Evolutionary conservation across 2,113 vertebrate genomes (phyloP), one percentile per base, ranked within the genome.

Genomic region (Xenus cinereus): DNA sequence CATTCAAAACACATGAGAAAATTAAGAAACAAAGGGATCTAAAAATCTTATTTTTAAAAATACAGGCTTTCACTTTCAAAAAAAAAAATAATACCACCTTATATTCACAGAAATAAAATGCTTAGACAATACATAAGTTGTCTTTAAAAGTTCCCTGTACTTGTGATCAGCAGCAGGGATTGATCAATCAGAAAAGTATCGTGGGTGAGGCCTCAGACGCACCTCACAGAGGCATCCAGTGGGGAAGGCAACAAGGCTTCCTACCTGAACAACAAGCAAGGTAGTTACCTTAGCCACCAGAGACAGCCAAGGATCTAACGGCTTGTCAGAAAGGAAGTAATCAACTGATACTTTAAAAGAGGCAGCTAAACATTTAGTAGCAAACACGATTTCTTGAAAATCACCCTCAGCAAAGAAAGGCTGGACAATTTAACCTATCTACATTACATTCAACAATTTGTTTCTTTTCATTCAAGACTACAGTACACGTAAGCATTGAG

Each of bases 141-240:
- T 35, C 26, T 32, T 33, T 37, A 75, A 13, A 28, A 45, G 43
- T 39, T 64, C 51, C 45, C 8, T 51, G 10, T 17, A 43, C 22
- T 71, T 45, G 27, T 28, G n/a, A 75, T 53, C 50, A 43, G 32
- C 57, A 48, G 21, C 21, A 69, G 35, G 28, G 53, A 41, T 26
- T 32, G 10, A 81, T 54, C 14, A 27, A 46, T 8, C 0, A 0
- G 14, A 66, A 43, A 37, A 30, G 14, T 17, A 30, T 2, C 19
- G 16, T 22, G 27, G 41, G 16, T 12, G 32, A 80, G 24, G 17
- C 56, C 50, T 43, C 63, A 81, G 54, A 33, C 8, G 28, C 23
- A 53, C 13, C 63, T 62, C 54, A 28, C 10, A 32, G 41, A 63
- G 6, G 7, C 11, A 27, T 8, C 20, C 39, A 9, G n/a, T 5